Evolutionary conservation across 2,113 vertebrate species (phyloP).

Genomic region (Colinus virginianus): DNA sequence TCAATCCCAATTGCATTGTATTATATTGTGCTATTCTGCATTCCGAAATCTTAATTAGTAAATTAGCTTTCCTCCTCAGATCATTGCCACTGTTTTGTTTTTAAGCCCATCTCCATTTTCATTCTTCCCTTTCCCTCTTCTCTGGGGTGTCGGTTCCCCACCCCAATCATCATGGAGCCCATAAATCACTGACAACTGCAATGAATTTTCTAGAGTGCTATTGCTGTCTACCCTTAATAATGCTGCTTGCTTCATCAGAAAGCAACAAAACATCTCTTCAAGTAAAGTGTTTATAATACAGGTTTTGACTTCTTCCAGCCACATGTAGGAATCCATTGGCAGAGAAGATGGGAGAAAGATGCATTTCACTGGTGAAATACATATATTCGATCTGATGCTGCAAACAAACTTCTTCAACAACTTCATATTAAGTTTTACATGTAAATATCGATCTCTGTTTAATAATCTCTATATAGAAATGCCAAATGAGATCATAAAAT

Average conservation of each 20-base stretch:
- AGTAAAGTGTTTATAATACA: neutral
- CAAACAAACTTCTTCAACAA: neutral
- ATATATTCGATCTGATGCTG: neutral
- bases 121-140: no score
- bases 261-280: neutral
- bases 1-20: no score
- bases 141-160: no score
- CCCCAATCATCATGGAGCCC: no score
- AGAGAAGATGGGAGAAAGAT: neutral
- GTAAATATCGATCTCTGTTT: neutral
- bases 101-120: no score
- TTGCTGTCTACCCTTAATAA: neutral
- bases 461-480: neutral
- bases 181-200: neutral
- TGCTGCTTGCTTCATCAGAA: neutral
- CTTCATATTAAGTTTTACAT: neutral
- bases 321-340: neutral
- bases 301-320: neutral
- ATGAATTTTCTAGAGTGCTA: neutral
- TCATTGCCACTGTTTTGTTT: no score
- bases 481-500: neutral
- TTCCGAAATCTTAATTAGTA: no score
- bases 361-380: neutral
- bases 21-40: no score
- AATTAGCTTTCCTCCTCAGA: no score